A percentile compares a stretch with the other conserved stretches of the same genome.
Evolutionary conservation across 2,888 invertebrate genomes (phyloP).

Genomic region (Ichneumoninae sp.): DNA sequence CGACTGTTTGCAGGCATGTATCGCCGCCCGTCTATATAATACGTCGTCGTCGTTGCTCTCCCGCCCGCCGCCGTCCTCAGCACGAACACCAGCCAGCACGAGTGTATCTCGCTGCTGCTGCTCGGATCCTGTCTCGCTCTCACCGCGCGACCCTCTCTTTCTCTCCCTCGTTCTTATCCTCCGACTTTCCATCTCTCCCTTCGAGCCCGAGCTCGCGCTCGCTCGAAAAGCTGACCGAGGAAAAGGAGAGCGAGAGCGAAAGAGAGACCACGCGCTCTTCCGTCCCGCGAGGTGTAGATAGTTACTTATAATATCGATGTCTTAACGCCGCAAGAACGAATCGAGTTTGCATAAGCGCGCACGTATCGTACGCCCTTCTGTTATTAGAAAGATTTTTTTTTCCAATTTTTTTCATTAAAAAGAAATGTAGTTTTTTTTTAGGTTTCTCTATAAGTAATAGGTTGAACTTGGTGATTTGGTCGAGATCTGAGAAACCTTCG

Average conservation of each 20-base stretch:
- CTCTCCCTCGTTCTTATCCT: slow-evolving; percentile 13
- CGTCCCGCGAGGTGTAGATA: slow-evolving; percentile 8
- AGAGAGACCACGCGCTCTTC: neutral
- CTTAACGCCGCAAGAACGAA: slow-evolving; percentile 1
- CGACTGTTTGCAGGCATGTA: slow-evolving; percentile 81
- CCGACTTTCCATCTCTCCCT: slow-evolving; percentile 17
- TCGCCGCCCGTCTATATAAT: slow-evolving; percentile 77
- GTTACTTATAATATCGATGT: slow-evolving; percentile 18
- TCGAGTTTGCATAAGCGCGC: neutral
- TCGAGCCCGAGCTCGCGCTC: neutral
- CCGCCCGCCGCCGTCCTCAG: slow-evolving; percentile 62
- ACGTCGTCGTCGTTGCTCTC: slow-evolving; percentile 72
- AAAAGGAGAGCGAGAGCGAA: slow-evolving; percentile 1
- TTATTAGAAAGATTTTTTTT: neutral
- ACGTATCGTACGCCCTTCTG: neutral
- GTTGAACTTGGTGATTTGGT: no score
- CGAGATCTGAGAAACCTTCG: no score
- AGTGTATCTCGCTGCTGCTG: slow-evolving; percentile 7
- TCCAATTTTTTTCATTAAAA: no score
- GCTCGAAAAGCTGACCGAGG: neutral
- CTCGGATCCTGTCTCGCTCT: slow-evolving; percentile 12
- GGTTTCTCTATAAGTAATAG: no score
- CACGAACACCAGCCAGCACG: neutral
- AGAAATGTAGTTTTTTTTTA: neutral
- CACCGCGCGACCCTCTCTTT: neutral